Conservation (phyloP, 1,140 invertebrate species). For the Lordiphosa stackelbergi region DNA sequence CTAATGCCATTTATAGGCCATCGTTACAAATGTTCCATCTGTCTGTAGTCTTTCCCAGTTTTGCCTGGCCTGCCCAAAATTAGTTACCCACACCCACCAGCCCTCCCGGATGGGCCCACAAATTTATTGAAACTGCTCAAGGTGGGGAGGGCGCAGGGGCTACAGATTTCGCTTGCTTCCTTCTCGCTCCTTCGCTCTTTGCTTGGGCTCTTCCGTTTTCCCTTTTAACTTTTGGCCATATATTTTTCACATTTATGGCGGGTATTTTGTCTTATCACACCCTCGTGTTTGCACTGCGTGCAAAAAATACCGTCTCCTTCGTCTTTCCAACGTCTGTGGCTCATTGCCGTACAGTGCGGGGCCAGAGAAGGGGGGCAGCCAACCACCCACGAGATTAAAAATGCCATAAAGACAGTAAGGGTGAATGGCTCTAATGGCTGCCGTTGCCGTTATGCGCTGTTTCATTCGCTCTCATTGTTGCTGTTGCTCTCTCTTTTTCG, state of each 20-base stretch:
- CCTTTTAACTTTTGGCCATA: constrained; percentile 65
- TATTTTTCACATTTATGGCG: constrained; percentile 75
- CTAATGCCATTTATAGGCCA: constrained; percentile 73
- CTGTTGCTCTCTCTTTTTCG: constrained; percentile 7
- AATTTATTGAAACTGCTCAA: constrained; percentile 63
- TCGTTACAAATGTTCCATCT: constrained; percentile 73
- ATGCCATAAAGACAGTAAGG: constrained; percentile 75
- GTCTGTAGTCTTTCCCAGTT: constrained; percentile 14
- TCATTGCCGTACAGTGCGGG: constrained; percentile 10
- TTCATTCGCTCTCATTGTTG: constrained; percentile 28
- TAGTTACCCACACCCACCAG: constrained; percentile 44
- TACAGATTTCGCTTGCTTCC: constrained; percentile 37
- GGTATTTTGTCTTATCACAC: constrained; percentile 76
- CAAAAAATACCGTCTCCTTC: constrained; percentile 57
- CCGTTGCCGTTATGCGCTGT: constrained; percentile 57
- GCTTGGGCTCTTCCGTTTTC: constrained; percentile 50
- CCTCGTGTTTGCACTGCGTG: constrained; percentile 72
- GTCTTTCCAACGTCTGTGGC: constrained; percentile 24
- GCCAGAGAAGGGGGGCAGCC: constrained; percentile 28
- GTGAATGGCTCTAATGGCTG: constrained; percentile 74
- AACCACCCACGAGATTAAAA: constrained; percentile 74
- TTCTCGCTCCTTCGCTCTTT: constrained; percentile 9
- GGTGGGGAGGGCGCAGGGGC: not conserved
- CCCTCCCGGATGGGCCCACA: constrained; percentile 29
- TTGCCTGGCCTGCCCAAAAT: constrained; percentile 37